Conservation (phyloP, 2,113 vertebrate species). For the Aspiorhynchus laticeps region DNA sequence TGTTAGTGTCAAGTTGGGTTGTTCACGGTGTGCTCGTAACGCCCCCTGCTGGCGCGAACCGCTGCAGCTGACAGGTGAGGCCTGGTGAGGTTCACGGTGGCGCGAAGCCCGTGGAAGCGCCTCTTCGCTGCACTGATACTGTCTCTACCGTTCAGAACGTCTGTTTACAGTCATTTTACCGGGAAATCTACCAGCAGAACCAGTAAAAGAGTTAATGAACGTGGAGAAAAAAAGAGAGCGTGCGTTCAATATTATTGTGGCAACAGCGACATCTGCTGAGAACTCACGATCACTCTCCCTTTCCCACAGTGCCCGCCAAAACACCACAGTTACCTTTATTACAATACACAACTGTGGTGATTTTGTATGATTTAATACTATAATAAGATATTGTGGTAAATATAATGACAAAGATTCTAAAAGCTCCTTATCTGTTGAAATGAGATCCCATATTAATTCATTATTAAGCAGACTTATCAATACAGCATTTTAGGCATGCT, state of each 20-base stretch:
- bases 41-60: conserved; percentile 10
- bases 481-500: not conserved
- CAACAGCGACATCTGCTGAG: conserved; percentile 64
- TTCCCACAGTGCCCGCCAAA: not conserved
- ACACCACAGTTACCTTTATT: not conserved
- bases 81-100: not conserved
- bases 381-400: not conserved
- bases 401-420: not conserved
- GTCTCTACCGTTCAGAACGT: not conserved
- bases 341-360: not conserved
- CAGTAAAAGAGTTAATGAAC: not conserved
- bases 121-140: not conserved
- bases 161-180: conserved; percentile 23
- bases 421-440: not conserved
- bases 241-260: conserved; percentile 41
- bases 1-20: not conserved
- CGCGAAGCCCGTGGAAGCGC: not conserved
- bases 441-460: not conserved
- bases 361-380: not conserved
- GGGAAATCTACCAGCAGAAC: not conserved
- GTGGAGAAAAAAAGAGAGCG: not conserved
- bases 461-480: not conserved
- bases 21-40: not conserved
- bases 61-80: conserved; percentile 14
- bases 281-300: not conserved